These are phyloP conservation scores for Rhodophaea formosa DNA, from an alignment of 2,888 invertebrate genomes.

Conservation along the genomic window DNA sequence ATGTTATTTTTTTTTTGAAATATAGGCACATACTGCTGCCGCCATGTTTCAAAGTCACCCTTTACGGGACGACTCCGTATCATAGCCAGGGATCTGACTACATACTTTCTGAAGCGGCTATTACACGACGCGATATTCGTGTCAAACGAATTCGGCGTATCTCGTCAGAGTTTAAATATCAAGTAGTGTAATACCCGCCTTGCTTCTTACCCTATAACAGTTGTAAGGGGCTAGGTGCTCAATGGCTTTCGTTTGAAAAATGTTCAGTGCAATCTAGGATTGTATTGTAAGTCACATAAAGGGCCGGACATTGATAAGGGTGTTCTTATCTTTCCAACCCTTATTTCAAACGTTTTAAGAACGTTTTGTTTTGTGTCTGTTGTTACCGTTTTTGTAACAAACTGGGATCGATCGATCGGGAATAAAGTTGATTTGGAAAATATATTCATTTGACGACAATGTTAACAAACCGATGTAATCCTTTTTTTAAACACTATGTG, in stretches of 20 bases:
- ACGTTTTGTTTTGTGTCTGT: conserved; percentile 13
- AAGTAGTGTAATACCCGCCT: too few relatives aligned
- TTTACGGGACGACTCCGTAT: too few relatives aligned
- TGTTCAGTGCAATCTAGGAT: conserved; percentile 17
- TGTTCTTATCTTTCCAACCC: conserved; percentile 18
- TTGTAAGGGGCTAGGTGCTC: not conserved
- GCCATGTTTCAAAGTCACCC: too few relatives aligned
- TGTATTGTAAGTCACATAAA: conserved; percentile 23
- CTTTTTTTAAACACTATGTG: too few relatives aligned
- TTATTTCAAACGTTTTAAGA: conserved; percentile 17
- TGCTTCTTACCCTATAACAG: not conserved
- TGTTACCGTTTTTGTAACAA: not conserved
- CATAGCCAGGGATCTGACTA: too few relatives aligned
- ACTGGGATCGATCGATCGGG: not conserved
- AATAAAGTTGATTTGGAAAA: not conserved
- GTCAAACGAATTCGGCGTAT: too few relatives aligned
- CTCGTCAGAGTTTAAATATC: too few relatives aligned
- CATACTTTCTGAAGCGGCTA: too few relatives aligned
- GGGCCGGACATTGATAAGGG: conserved; percentile 34
- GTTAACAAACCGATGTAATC: not conserved
- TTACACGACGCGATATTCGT: too few relatives aligned
- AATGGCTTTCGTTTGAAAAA: conserved; percentile 12
- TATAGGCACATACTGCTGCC: too few relatives aligned
- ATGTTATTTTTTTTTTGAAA: too few relatives aligned
- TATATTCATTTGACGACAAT: not conserved